Conservation (phyloP, 2,888 invertebrate genomes). For the Hirtodrosophila histrioides region DNA sequence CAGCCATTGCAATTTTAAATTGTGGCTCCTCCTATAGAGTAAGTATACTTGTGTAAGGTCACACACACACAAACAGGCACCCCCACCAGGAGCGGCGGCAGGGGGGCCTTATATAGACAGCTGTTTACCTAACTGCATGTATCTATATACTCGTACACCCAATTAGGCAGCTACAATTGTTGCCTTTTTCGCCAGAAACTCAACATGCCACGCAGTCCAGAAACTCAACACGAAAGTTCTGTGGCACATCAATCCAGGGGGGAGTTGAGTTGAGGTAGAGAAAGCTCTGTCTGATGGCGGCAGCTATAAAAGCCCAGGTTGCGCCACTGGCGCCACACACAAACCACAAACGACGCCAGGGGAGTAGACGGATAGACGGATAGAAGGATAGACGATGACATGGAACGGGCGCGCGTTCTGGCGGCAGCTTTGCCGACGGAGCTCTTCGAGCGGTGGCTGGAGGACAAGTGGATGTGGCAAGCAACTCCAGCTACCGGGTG, state of each 20-base stretch:
- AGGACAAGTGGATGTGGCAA: conserved; percentile 6
- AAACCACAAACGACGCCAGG: conserved; percentile 61
- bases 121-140: conserved; percentile 62
- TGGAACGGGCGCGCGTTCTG: conserved; percentile 64
- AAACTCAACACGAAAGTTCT: conserved; percentile 64
- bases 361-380: conserved; percentile 35
- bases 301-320: conserved; percentile 67
- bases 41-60: conserved; percentile 59
- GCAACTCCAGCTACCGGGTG: conserved; percentile 47
- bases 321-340: conserved; percentile 70
- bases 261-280: conserved; percentile 18
- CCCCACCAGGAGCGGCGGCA: neutral
- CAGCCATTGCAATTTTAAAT: conserved; percentile 65
- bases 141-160: conserved; percentile 60
- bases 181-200: conserved; percentile 54
- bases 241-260: conserved; percentile 5
- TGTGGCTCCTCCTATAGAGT: conserved; percentile 67
- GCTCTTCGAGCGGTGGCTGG: conserved; percentile 18
- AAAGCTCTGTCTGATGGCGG: conserved; percentile 57
- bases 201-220: conserved; percentile 36
- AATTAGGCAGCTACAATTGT: conserved; percentile 78
- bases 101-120: conserved; percentile 25
- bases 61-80: conserved; percentile 21
- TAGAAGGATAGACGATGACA: conserved; percentile 38
- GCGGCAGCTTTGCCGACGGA: conserved; percentile 70